A percentile compares a stretch with the other conserved stretches of the same genome.
phyloP scores from a whole-genome alignment of 2,888 invertebrate genomes.

The Drosophila anomalipes region DNA sequence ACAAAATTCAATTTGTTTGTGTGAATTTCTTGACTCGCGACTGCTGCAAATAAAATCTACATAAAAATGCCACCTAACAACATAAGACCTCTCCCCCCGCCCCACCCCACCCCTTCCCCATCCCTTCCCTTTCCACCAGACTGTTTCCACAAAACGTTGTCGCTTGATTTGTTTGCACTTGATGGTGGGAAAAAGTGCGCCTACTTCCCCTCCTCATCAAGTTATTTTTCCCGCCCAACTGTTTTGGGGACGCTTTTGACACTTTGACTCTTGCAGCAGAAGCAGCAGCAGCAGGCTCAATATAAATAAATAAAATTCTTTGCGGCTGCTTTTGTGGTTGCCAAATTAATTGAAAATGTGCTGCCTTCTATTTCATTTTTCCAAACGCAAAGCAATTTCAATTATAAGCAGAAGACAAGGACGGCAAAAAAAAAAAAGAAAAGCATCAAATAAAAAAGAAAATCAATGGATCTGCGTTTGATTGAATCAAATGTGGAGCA shows the following conservation, averaged over 20 bases:
- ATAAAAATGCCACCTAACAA: slow-evolving; percentile 60
- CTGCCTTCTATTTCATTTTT: slow-evolving; percentile 45
- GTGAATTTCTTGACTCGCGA: slow-evolving; percentile 74
- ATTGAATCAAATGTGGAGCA: slow-evolving; percentile 73
- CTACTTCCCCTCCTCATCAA: neutral
- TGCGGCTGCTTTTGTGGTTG: slow-evolving; percentile 67
- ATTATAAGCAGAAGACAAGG: slow-evolving; percentile 54
- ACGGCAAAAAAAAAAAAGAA: slow-evolving; percentile 20
- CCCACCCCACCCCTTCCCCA: neutral
- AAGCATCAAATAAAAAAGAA: slow-evolving; percentile 3
- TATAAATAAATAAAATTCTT: slow-evolving; percentile 73
- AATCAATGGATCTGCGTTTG: slow-evolving; percentile 68
- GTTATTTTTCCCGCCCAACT: neutral
- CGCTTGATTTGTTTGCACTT: slow-evolving; percentile 59
- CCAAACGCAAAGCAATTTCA: slow-evolving; percentile 63
- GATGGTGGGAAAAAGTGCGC: neutral
- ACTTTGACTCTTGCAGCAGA: slow-evolving; percentile 47
- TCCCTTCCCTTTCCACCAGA: neutral
- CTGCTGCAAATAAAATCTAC: slow-evolving; percentile 77
- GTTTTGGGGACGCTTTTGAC: slow-evolving; percentile 53
- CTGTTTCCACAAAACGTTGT: slow-evolving; percentile 22
- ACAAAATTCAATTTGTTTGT: slow-evolving; percentile 76
- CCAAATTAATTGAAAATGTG: slow-evolving; percentile 72
- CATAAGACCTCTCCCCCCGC: neutral
- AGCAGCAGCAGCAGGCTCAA: slow-evolving; percentile 16